Base-by-base conservation (phyloP, 1,140 invertebrate genomes). In the Orchesella cincta region DNA sequence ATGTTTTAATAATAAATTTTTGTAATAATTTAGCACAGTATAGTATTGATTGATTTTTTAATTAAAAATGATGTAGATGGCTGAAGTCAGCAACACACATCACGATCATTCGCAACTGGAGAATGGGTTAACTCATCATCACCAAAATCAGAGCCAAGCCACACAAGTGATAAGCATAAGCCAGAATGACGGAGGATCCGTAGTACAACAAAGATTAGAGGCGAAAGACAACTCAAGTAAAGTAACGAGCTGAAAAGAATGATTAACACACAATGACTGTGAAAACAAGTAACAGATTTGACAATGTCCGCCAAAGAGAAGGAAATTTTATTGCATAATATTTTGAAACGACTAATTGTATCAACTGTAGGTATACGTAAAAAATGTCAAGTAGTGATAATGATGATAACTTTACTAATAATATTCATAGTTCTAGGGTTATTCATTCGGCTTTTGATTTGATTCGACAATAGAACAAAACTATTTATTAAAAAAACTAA, bases 231-330 rank as follows among this genome's bases (percentile, higher is more conserved):
- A 67, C 62, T 67, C 62, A 67, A 67, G 33, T 26, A 67, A 31
- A 67, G 62, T 67, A 1, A 23, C 3, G 12, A 67, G 31, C 62
- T 31, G 62, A 33, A 33, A 5, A 28, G 23, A 67, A 33, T 29
- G 2, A 67, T 5, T 31, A 67, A 67, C 23, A 29, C 33, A 5
- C 29, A 67, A 2, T 31, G 29, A 29, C 3, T 67, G 26, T 67
- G 62, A 67, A 29, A 67, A 31, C 23, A 23, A 12, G 23, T 57
- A 67, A 67, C 62, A 67, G 26, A 28, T 67, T 67, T 67, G 62
- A 67, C 62, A 67, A 67, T 67, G 62, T 67, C 62, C 23, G 62
- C 62, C 62, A 67, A 67, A 67, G 62, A 67, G n/a, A 18, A n/a
- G n/a, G n/a, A n/a, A n/a, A n/a, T n/a, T n/a, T n/a, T n/a, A n/a